Conservation (phyloP, 53 echinoderm and acorn worm species). For the Patiria pectinifera region DNA sequence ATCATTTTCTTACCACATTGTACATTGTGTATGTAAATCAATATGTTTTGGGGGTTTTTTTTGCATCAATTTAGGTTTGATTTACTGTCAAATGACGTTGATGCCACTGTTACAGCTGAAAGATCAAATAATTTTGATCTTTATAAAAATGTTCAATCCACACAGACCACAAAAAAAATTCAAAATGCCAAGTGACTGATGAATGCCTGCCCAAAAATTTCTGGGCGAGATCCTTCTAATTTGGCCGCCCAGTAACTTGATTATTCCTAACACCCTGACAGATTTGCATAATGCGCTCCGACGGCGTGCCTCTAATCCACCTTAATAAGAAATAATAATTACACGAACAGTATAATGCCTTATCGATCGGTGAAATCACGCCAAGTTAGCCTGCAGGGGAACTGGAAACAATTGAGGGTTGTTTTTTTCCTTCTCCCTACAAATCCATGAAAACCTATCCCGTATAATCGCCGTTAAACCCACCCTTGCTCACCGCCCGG, state of each 20-base stretch:
- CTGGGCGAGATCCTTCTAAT: neutral
- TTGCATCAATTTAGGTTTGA: neutral
- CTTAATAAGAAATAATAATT: constrained; percentile 30
- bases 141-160: too few relatives aligned
- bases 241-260: neutral
- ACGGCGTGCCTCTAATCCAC: neutral
- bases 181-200: neutral
- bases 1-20: too few relatives aligned
- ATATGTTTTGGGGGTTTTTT: neutral
- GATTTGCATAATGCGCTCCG: constrained; percentile 23
- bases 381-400: neutral
- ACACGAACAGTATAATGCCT: constrained; percentile 3
- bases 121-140: neutral
- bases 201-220: neutral
- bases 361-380: constrained; percentile 21
- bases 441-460: constrained; percentile 3
- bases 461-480: constrained; percentile 6
- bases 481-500: neutral
- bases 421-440: neutral
- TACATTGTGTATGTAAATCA: too few relatives aligned
- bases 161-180: neutral
- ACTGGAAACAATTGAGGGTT: constrained; percentile 30
- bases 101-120: neutral
- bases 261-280: constrained; percentile 23
- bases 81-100: neutral